A percentile compares a stretch with the other conserved stretches of the same genome.
phyloP scores from a whole-genome alignment of 2,888 invertebrate genomes.

The Parnassius apollo region DNA sequence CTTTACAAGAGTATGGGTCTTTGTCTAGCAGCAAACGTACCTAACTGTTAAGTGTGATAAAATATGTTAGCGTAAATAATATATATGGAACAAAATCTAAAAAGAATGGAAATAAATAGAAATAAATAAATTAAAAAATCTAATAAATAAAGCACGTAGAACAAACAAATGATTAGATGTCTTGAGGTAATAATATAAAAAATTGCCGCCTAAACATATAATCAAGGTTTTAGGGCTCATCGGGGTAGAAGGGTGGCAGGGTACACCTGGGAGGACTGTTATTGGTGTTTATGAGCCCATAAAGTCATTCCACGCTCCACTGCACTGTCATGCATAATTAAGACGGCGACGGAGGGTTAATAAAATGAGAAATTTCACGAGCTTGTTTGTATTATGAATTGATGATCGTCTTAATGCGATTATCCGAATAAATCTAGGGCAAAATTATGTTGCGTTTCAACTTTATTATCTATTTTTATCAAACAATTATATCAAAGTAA shows the following conservation, averaged over 20 bases:
- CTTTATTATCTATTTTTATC: no score
- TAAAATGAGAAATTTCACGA: slow-evolving; percentile 38
- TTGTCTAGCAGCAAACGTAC: no score
- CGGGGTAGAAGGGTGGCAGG: slow-evolving; percentile 2
- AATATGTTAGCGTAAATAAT: no score
- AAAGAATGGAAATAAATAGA: no score
- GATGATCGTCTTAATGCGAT: slow-evolving; percentile 26
- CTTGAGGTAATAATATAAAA: slow-evolving; percentile 1
- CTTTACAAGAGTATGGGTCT: no score
- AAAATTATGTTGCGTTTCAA: slow-evolving; percentile 3
- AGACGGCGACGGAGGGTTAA: slow-evolving; percentile 41
- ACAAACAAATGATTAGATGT: slow-evolving; percentile 13
- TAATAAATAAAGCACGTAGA: background rate
- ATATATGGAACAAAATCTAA: no score
- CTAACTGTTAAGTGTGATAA: no score
- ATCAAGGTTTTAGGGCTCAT: slow-evolving; percentile 18
- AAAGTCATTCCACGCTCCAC: slow-evolving; percentile 56
- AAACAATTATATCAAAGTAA: no score
- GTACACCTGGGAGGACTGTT: slow-evolving; percentile 53
- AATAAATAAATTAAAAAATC: background rate
- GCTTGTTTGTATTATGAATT: slow-evolving; percentile 32
- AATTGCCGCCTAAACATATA: slow-evolving; percentile 3
- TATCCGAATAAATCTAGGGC: slow-evolving; percentile 11
- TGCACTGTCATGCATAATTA: slow-evolving; percentile 65
- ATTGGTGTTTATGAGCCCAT: slow-evolving; percentile 56